A percentile compares a stretch with the other conserved stretches of the same genome.
These are phyloP conservation scores for Branchellion lobata DNA, from an alignment of 2,888 invertebrate genomes.

Conservation along the genomic window DNA sequence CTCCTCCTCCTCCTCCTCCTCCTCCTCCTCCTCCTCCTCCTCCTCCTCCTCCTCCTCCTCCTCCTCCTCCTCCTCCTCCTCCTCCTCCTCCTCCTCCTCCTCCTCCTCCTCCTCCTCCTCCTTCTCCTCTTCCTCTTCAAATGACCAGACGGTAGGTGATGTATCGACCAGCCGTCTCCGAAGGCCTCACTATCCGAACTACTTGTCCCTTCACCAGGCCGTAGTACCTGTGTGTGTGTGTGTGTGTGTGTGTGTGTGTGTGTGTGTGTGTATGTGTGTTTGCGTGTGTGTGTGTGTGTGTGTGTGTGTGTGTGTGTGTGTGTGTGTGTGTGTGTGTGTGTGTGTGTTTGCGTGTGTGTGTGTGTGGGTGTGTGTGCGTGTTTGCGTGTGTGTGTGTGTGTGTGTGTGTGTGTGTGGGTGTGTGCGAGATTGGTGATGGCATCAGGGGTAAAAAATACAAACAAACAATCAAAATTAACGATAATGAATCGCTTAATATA, in stretches of 20 bases:
- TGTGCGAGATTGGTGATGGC: too few relatives aligned
- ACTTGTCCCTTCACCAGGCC: slow-evolving; percentile 35
- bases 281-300: background rate
- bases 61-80: slow-evolving; percentile 18
- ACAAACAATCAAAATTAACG: too few relatives aligned
- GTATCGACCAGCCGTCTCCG: slow-evolving; percentile 28
- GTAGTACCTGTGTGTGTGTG: slow-evolving; percentile 20
- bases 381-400: too few relatives aligned
- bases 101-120: slow-evolving; percentile 39
- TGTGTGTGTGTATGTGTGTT: background rate
- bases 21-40: background rate
- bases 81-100: slow-evolving; percentile 42
- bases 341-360: too few relatives aligned
- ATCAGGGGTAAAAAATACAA: too few relatives aligned
- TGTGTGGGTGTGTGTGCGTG: too few relatives aligned
- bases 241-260: background rate
- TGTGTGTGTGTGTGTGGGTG: too few relatives aligned
- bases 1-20: slow-evolving; percentile 15
- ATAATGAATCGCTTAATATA: too few relatives aligned
- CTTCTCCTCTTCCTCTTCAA: too few relatives aligned
- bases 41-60: background rate
- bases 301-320: background rate
- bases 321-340: too few relatives aligned
- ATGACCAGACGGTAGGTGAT: slow-evolving; percentile 47
- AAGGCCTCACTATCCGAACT: slow-evolving; percentile 21